Evolutionary conservation across 2,888 invertebrate species (phyloP), one percentile per base, ranked within the genome.

Genomic region (Cheilosia impressa): DNA sequence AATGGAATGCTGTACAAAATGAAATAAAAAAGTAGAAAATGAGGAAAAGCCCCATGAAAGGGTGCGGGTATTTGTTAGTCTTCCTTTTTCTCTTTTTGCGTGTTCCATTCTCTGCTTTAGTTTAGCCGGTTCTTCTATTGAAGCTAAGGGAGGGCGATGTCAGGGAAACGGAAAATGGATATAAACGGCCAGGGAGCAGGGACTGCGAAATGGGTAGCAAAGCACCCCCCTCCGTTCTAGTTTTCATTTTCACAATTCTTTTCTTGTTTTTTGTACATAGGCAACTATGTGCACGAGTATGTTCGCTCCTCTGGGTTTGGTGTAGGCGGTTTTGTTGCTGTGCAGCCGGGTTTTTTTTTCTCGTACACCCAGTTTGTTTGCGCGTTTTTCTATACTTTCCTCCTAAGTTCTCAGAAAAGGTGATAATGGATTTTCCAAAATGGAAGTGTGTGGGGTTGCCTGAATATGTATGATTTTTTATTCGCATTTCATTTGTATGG

Each of bases 241-340:
- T 83, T 83, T 79, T 41, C 72, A 79, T 76, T 82, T 83, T 79
- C 73, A 79, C 79, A 83, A 57, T 83, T 79, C 19, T 45, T 62
- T 69, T 55, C 38, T 50, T 69, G 50, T 27, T 60, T 47, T 17
- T 47, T 19, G 9, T 19, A 19, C 4, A 7, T n/a, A 24, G 1
- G 9, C 7, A 47, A 19, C 17, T 17, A 47, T 47, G 47, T 47
- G 19, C 3, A 47, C 38, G 38, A 10, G 38, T 60, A 7, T 62
- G 7, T 52, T 22, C 58, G 27, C 19, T 47, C 34, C 45, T 22
- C 9, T 13, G 22, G 4, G 68, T 76, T 60, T 17, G 31, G 53
- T 55, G 78, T 71, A 78, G 78, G 78, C 69, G 77, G 60, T 77
- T 63, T 69, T 38, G 69, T 71, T 78, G 63, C 57, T 45, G 69